These are phyloP conservation scores for Mactra quadrangularis DNA, from an alignment of 1,140 invertebrate species.

Conservation along the genomic window DNA sequence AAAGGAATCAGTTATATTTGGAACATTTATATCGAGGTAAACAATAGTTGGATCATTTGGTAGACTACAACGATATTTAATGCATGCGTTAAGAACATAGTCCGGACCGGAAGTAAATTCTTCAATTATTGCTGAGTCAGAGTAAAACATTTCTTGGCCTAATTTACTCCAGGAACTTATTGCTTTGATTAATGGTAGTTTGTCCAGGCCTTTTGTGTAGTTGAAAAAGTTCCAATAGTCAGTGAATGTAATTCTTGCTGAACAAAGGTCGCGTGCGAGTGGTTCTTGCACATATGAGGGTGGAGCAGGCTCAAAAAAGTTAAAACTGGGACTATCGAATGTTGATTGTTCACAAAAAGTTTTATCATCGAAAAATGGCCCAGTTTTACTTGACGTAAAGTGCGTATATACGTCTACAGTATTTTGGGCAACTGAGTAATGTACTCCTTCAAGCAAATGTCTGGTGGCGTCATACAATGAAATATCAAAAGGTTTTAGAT, in stretches of 20 bases:
- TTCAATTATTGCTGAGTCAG: neutral
- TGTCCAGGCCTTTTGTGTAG: neutral
- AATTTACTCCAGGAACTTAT: constrained; percentile 23
- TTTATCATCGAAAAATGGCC: constrained; percentile 25
- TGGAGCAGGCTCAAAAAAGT: constrained; percentile 21
- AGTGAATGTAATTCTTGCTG: constrained; percentile 21
- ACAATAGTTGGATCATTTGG: constrained; percentile 12
- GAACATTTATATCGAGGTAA: constrained; percentile 11
- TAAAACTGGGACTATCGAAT: constrained; percentile 1
- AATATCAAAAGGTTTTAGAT: constrained; percentile 8
- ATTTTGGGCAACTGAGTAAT: constrained; percentile 26
- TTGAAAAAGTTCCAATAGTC: neutral
- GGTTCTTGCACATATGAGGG: neutral
- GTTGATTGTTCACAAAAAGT: constrained; percentile 2
- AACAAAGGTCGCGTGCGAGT: constrained; percentile 16
- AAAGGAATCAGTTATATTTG: neutral
- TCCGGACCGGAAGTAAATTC: neutral
- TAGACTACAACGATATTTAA: constrained; percentile 39
- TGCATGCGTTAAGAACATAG: constrained; percentile 18
- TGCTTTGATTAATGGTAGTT: neutral
- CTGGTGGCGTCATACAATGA: constrained; percentile 4
- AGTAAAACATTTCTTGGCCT: neutral
- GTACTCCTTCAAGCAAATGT: neutral
- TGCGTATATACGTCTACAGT: constrained; percentile 11
- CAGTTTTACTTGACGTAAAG: neutral